Base-by-base conservation (phyloP, 2,797 vertebrate species). In the Pangasius mekongensis region DNA sequence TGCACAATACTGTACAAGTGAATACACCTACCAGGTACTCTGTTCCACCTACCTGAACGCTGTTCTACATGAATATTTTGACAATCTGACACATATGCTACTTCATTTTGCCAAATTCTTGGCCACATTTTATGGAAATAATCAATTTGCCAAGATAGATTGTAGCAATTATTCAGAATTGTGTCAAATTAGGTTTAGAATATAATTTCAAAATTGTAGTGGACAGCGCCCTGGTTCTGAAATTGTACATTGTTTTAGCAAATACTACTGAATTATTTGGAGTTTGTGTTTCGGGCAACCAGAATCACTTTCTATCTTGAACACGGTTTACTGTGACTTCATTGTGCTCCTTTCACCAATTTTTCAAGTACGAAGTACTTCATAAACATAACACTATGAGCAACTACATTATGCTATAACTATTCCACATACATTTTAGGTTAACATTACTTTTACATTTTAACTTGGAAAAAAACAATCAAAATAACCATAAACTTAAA, bases 191-290 rank as follows among this genome's bases (percentile, higher is more conserved):
- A 43, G 56, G 11, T n/a, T 22, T 74, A 47, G 43, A 82, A 49
- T 62, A 33, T 74, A 52, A 76, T 24, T 18, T 86, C 10, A 66
- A 77, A 76, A 69, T 18, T 66, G 33, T 74, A 77, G 88, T 89
- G 88, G 85, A 89, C 88, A 89, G 88, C 88, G 49, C 88, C 88
- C 30, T 89, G 88, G 88, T 89, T 89, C 88, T 89, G 88, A 89
- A 89, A 84, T 43, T 60, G 60, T 58, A 39, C 60, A 49, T 49
- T 73, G 64, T 60, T 86, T 81, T 24, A 85, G 54, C 0, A 24
- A 39, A 54, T 36, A n/a, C 20, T 27, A 56, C 24, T 64, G 24
- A 81, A 66, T 86, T 16, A 49, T 82, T 73, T 66, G 30, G 16
- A 54, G 8, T 73, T 73, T 69, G 49, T 56, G 49, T 69, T 39